A percentile compares a stretch with the other conserved stretches of the same genome.
Evolutionary conservation across 2,113 vertebrate genomes (phyloP).

Genomic region (Poeciliopsis turrubarensis): DNA sequence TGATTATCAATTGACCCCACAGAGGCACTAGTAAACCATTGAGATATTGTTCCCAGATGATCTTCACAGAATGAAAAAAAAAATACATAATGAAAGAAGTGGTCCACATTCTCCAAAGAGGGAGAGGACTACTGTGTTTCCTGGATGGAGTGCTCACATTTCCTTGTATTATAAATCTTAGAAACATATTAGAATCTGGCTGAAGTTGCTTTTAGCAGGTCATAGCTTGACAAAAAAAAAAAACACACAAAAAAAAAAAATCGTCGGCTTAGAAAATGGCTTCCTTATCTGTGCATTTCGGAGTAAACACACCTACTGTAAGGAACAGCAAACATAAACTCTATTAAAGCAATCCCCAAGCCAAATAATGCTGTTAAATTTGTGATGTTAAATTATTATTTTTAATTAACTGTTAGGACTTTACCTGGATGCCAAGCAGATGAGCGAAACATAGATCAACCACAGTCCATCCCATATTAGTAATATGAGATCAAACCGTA

Average conservation of each 20-base stretch:
- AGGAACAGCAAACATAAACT: neutral
- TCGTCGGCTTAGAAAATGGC: neutral
- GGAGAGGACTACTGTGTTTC: no score
- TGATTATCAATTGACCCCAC: neutral
- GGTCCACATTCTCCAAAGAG: no score
- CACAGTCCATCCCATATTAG: slow-evolving; percentile 30
- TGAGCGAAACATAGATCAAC: neutral
- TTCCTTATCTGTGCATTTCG: neutral
- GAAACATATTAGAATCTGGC: no score
- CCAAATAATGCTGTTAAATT: neutral
- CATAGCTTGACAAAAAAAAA: neutral
- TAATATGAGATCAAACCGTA: slow-evolving; percentile 37
- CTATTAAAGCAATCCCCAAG: slow-evolving; percentile 3
- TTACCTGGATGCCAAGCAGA: neutral
- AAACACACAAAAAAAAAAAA: no score
- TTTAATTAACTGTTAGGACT: neutral
- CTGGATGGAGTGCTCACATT: no score
- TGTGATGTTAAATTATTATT: neutral
- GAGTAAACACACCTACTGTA: neutral
- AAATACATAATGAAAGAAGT: no score
- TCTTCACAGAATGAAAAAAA: no score
- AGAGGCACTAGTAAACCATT: no score
- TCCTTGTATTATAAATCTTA: no score
- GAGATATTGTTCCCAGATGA: no score
- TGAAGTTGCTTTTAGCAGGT: neutral